Percentiles rank a stretch among this genome's conserved stretches.
phyloP scores from a whole-genome alignment of 2,888 invertebrate genomes.

The Lobophora halterata region DNA sequence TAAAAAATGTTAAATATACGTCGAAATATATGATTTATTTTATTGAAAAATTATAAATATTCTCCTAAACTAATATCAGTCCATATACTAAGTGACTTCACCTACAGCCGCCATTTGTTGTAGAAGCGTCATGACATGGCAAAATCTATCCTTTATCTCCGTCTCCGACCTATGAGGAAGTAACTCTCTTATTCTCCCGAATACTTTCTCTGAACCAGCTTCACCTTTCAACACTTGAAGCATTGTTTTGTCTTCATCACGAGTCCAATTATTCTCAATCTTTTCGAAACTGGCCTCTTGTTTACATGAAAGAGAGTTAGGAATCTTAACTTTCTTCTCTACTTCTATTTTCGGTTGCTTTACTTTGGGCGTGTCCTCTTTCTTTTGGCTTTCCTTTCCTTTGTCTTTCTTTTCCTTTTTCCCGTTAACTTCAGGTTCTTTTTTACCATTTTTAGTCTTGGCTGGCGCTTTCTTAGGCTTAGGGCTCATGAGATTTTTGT shows the following conservation, averaged over 20 bases:
- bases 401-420: conserved; percentile 31
- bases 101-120: conserved; percentile 82
- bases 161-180: conserved; percentile 77
- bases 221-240: conserved; percentile 88
- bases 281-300: conserved; percentile 41
- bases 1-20: neutral
- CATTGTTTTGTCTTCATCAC: conserved; percentile 91
- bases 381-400: conserved; percentile 50
- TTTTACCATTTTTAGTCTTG: conserved; percentile 45
- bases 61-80: conserved; percentile 47
- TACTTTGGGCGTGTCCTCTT: conserved; percentile 35
- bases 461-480: conserved; percentile 46
- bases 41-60: conserved; percentile 71
- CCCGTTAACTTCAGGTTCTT: conserved; percentile 37
- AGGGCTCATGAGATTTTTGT: conserved; percentile 46
- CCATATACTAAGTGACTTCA: conserved; percentile 60
- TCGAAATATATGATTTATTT: conserved; percentile 48
- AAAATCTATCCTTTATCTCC: conserved; percentile 83
- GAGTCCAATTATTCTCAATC: conserved; percentile 82
- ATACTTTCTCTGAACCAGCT: conserved; percentile 82
- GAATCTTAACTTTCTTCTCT: conserved; percentile 4
- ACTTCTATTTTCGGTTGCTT: conserved; percentile 53
- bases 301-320: too few relatives aligned
- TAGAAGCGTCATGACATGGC: conserved; percentile 81
- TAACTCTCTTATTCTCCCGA: conserved; percentile 76